Conservation (phyloP, 2,888 invertebrate species). For the Drosophila subsilvestris region DNA sequence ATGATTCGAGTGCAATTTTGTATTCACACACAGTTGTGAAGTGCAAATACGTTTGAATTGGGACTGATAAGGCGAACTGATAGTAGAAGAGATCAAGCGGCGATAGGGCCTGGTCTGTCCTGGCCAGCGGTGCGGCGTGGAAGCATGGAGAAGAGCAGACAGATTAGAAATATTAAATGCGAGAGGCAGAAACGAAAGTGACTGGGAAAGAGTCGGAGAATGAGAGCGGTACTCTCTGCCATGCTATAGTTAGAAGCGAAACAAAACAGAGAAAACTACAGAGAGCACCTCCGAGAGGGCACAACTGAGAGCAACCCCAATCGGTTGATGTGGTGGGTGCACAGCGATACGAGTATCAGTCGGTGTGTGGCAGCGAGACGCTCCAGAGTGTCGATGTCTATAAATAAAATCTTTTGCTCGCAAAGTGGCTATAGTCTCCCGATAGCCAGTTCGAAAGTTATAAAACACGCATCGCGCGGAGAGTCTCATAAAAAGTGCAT, state of each 20-base stretch:
- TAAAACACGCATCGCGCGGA: conserved; percentile 44
- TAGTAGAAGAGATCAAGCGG: neutral
- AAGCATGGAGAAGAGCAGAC: conserved; percentile 19
- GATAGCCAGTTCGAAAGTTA: conserved; percentile 47
- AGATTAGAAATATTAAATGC: conserved; percentile 38
- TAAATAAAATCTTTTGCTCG: conserved; percentile 1
- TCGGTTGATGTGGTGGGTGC: conserved; percentile 17
- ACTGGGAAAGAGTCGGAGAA: neutral
- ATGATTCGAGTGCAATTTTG: conserved; percentile 12
- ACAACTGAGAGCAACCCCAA: conserved; percentile 6
- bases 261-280: conserved; percentile 26
- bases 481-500: conserved; percentile 58
- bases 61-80: conserved; percentile 22
- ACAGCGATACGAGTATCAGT: conserved; percentile 47
- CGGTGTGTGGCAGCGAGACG: conserved; percentile 57
- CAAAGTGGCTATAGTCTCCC: neutral
- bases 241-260: conserved; percentile 4
- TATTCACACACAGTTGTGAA: neutral
- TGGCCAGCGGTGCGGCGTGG: neutral
- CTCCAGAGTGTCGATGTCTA: conserved; percentile 37
- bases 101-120: conserved; percentile 18
- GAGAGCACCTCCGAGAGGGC: neutral
- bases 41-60: conserved; percentile 15
- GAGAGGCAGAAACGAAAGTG: neutral
- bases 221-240: conserved; percentile 18